These are phyloP conservation scores for Otolemur garnettii DNA, from an alignment of 2,113 vertebrate species.

Conservation along the genomic window DNA sequence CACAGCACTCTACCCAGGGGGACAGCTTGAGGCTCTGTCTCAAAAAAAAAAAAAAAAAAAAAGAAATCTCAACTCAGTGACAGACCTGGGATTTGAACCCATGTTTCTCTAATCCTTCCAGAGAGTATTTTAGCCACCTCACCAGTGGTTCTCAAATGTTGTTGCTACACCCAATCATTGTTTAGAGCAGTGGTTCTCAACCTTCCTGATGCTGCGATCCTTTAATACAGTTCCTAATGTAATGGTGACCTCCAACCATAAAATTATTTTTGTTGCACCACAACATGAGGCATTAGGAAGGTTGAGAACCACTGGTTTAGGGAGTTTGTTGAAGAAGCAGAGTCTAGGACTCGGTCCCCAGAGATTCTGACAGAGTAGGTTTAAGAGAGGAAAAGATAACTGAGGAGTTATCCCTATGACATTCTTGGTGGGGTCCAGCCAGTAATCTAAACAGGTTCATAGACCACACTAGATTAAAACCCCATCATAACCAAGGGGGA, in stretches of 20 bases:
- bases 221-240: too few species aligned
- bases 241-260: too few species aligned
- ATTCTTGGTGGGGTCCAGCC: not conserved
- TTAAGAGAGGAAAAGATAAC: not conserved
- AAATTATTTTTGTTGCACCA: too few species aligned
- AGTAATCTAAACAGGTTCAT: not conserved
- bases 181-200: not conserved
- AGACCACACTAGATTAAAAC: not conserved
- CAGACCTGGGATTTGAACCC: not conserved
- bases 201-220: too few species aligned
- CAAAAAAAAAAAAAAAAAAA: too few species aligned
- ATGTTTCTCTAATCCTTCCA: not conserved
- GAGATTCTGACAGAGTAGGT: not conserved
- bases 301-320: not conserved
- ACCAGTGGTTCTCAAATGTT: not conserved
- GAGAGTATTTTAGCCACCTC: not conserved
- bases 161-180: not conserved
- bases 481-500: not conserved
- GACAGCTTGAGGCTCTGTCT: too few species aligned
- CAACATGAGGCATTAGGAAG: too few species aligned
- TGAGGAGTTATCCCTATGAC: not conserved
- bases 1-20: too few species aligned
- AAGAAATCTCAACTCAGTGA: not conserved
- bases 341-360: not conserved
- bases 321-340: not conserved